phyloP scores from a whole-genome alignment of 2,888 invertebrate genomes.

The Geophilus truncorum region DNA sequence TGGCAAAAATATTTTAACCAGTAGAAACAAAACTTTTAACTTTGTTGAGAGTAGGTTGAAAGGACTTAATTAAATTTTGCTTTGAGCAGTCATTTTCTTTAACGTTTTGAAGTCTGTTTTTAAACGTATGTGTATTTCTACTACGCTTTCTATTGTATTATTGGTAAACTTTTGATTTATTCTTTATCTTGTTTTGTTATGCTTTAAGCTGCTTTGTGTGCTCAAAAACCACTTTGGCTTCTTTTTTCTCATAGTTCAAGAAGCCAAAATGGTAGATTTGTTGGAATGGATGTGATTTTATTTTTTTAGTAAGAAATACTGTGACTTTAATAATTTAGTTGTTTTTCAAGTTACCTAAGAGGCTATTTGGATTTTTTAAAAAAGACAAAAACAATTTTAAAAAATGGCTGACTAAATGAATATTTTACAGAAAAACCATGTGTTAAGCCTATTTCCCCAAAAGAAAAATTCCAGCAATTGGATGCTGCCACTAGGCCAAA shows the following conservation, averaged over 20 bases:
- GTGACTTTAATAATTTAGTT: neutral
- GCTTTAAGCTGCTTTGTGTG: neutral
- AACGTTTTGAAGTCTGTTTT: too few relatives aligned
- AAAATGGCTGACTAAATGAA: slow-evolving; percentile 20
- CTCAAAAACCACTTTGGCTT: neutral
- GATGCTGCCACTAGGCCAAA: slow-evolving; percentile 37
- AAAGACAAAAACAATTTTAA: too few relatives aligned
- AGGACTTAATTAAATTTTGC: too few relatives aligned
- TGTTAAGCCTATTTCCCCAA: slow-evolving; percentile 37
- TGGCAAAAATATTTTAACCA: too few relatives aligned
- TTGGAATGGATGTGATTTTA: neutral
- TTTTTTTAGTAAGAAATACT: neutral
- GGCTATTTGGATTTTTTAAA: neutral
- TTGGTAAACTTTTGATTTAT: too few relatives aligned
- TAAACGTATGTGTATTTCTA: neutral
- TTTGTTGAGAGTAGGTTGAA: too few relatives aligned
- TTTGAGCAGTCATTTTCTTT: too few relatives aligned
- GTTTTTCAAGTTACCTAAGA: neutral
- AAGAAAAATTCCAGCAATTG: slow-evolving; percentile 40
- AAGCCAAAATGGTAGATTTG: neutral
- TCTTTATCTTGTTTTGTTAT: neutral
- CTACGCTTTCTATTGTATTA: neutral
- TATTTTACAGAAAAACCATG: slow-evolving; percentile 38
- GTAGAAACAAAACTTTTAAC: too few relatives aligned
- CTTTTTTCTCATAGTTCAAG: neutral